These are phyloP conservation scores for Plotosus lineatus DNA, from an alignment of 2,113 vertebrate genomes.

Conservation along the genomic window DNA sequence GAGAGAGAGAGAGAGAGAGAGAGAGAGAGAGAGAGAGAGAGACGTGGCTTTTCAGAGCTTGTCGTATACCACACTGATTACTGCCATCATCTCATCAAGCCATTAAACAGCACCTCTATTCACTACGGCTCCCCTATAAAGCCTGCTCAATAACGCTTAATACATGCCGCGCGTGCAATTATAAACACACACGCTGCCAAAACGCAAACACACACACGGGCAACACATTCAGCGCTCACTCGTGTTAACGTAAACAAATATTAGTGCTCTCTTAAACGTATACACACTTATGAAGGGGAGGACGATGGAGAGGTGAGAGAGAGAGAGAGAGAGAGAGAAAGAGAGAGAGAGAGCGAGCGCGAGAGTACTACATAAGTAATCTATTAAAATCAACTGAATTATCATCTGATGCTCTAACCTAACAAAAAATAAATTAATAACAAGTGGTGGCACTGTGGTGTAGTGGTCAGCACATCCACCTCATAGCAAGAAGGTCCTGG, in stretches of 20 bases:
- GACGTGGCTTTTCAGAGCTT: constrained; percentile 69
- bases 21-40: constrained; percentile 29
- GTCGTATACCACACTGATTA: constrained; percentile 62
- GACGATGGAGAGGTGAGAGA: background rate
- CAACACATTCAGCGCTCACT: constrained; percentile 36
- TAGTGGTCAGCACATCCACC: no score
- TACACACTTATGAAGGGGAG: background rate
- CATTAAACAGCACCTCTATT: constrained; percentile 55
- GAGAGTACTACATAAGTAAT: background rate
- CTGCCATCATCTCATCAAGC: constrained; percentile 57
- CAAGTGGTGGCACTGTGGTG: no score
- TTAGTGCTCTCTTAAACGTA: background rate
- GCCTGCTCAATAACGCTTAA: constrained; percentile 48
- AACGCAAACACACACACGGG: constrained; percentile 19
- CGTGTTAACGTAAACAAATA: constrained; percentile 43
- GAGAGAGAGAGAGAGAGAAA: background rate
- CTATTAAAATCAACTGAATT: background rate
- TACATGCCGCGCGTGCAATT: constrained; percentile 34
- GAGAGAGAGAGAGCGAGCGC: no score
- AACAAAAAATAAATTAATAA: background rate
- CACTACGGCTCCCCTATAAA: constrained; percentile 40
- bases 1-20: constrained; percentile 26
- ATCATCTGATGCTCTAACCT: background rate
- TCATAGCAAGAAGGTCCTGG: no score
- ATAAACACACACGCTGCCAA: constrained; percentile 42